phyloP scores from a whole-genome alignment of 2,888 invertebrate species.

The Trachelus iudaicus region DNA sequence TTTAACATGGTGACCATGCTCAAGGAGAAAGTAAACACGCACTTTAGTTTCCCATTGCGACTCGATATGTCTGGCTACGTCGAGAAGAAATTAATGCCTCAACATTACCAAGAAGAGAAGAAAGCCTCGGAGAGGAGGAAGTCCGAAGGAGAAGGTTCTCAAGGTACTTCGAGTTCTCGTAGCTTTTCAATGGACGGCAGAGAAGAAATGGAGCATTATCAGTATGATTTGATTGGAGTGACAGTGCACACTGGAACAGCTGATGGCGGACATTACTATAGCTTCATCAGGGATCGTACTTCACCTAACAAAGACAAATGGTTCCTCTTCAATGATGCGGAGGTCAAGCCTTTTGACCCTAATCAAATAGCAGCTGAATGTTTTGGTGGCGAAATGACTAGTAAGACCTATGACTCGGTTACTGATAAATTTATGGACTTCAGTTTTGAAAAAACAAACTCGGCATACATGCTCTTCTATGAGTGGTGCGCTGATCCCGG shows the following conservation, averaged over 20 bases:
- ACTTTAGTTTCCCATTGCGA: constrained; percentile 93
- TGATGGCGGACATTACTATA: constrained; percentile 96
- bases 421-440: constrained; percentile 98
- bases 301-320: constrained; percentile 83
- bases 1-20: constrained; percentile 98
- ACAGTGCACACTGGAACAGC: constrained; percentile 99
- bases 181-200: constrained; percentile 66
- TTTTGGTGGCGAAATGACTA: constrained; percentile 98
- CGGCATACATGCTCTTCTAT: constrained; percentile 97
- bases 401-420: constrained; percentile 96
- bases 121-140: constrained; percentile 24
- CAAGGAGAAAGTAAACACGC: constrained; percentile 97
- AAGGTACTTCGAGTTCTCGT: constrained; percentile 59
- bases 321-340: constrained; percentile 93
- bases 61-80: constrained; percentile 96
- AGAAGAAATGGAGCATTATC: constrained; percentile 78
- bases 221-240: constrained; percentile 90
- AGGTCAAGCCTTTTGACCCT: constrained; percentile 95
- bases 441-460: constrained; percentile 97
- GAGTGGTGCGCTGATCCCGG: constrained; percentile 76
- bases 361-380: constrained; percentile 95
- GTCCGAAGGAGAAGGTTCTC: constrained; percentile 35
- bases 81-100: constrained; percentile 92
- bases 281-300: constrained; percentile 90
- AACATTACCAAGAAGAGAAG: constrained; percentile 79